Evolutionary conservation across 2,888 invertebrate genomes (phyloP).

Genomic region (Tetheella fluctuosa): DNA sequence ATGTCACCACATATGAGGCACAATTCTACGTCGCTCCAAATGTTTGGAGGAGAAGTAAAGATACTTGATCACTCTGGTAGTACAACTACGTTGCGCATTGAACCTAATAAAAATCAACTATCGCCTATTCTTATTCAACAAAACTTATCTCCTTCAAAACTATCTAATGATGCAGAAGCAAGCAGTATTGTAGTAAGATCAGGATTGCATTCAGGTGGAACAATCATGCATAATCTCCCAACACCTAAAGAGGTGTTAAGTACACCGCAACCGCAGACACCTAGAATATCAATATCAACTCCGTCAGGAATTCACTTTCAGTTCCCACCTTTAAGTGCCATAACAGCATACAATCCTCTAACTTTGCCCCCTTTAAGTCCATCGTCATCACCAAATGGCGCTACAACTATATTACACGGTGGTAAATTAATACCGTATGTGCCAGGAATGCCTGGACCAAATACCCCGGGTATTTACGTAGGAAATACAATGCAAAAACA

Average conservation of each 20-base stretch:
- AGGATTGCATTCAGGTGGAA: conserved; percentile 92
- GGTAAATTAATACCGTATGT: conserved; percentile 93
- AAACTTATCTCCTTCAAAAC: conserved; percentile 76
- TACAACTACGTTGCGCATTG: conserved; percentile 88
- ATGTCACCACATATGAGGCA: conserved; percentile 83
- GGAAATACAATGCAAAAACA: conserved; percentile 54
- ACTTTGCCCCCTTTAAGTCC: conserved; percentile 85
- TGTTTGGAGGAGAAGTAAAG: conserved; percentile 92
- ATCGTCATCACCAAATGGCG: conserved; percentile 80
- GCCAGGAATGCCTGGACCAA: conserved; percentile 94
- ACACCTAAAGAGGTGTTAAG: conserved; percentile 75
- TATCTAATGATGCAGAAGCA: conserved; percentile 77
- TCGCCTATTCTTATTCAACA: conserved; percentile 83
- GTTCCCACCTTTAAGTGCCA: conserved; percentile 87
- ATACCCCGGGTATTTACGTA: conserved; percentile 79
- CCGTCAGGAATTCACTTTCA: conserved; percentile 85
- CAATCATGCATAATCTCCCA: conserved; percentile 87
- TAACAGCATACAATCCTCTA: conserved; percentile 88
- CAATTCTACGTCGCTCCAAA: conserved; percentile 83
- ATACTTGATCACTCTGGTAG: conserved; percentile 88
- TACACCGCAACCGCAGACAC: conserved; percentile 77
- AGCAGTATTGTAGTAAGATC: conserved; percentile 91
- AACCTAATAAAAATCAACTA: conserved; percentile 84
- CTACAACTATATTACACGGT: conserved; percentile 86
- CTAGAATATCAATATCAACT: conserved; percentile 83